phyloP scores from a whole-genome alignment of 2,797 vertebrate species.

The Trachurus trachurus region DNA sequence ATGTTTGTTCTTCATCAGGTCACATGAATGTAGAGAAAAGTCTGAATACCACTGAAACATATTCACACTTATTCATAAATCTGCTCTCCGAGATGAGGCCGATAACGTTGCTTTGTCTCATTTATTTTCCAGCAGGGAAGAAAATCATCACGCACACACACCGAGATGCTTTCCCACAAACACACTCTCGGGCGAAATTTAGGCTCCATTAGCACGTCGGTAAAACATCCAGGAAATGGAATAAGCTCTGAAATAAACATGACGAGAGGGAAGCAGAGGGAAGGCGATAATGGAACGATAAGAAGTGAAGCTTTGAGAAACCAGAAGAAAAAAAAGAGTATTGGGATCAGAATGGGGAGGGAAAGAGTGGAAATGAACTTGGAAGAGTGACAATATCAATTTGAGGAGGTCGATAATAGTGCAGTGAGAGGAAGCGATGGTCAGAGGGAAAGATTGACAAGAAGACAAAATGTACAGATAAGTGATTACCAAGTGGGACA shows the following conservation, averaged over 20 bases:
- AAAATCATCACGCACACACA: background rate
- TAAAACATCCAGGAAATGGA: slow-evolving; percentile 13
- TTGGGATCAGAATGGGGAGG: background rate
- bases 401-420: background rate
- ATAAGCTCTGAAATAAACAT: slow-evolving; percentile 7
- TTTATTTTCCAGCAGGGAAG: background rate
- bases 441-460: background rate
- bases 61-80: background rate
- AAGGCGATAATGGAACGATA: background rate
- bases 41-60: background rate
- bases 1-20: background rate
- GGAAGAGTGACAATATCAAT: background rate
- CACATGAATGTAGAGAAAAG: background rate
- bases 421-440: background rate
- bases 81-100: too few species aligned
- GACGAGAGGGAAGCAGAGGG: background rate
- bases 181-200: background rate
- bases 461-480: background rate
- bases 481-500: background rate
- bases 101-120: background rate
- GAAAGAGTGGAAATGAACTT: background rate
- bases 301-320: background rate
- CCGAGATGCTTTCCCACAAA: background rate
- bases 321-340: background rate
- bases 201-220: background rate